Conservation (phyloP, 1,140 invertebrate genomes). For the Drosophila tristis region DNA sequence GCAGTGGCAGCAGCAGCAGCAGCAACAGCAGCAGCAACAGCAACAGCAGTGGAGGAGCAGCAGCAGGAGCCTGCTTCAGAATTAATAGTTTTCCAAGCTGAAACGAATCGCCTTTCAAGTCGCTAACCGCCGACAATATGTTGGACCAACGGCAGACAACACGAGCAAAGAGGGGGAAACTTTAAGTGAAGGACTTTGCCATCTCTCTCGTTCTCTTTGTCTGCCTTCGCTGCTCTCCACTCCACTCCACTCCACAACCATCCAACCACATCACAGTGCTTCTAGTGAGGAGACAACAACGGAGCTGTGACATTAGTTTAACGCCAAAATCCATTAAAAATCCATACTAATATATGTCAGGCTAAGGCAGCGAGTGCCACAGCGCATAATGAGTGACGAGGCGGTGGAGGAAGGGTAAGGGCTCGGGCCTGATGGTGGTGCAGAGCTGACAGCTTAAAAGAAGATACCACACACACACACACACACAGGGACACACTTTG, state of each 20-base stretch:
- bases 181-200: conserved; percentile 10
- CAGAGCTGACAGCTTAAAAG: conserved; percentile 54
- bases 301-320: conserved; percentile 75
- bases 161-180: conserved; percentile 10
- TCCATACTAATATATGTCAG: conserved; percentile 82
- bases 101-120: conserved; percentile 84
- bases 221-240: background rate
- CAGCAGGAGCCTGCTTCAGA: conserved; percentile 25
- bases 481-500: conserved; percentile 34
- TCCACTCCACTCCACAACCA: background rate
- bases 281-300: conserved; percentile 34
- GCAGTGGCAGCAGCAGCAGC: no score
- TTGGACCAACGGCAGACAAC: conserved; percentile 53
- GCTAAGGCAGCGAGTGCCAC: conserved; percentile 65
- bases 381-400: conserved; percentile 75
- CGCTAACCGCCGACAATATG: conserved; percentile 80
- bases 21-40: no score
- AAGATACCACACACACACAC: conserved; percentile 63
- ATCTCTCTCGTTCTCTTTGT: background rate
- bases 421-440: conserved; percentile 11
- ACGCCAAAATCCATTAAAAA: conserved; percentile 82
- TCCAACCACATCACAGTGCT: conserved; percentile 48
- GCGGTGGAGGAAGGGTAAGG: conserved; percentile 7
- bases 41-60: no score
- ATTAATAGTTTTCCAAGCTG: conserved; percentile 81